Percentiles rank a stretch among this genome's conserved stretches.
phyloP scores from a whole-genome alignment of 2,888 invertebrate genomes.

The Kryphioiulus occultus region DNA sequence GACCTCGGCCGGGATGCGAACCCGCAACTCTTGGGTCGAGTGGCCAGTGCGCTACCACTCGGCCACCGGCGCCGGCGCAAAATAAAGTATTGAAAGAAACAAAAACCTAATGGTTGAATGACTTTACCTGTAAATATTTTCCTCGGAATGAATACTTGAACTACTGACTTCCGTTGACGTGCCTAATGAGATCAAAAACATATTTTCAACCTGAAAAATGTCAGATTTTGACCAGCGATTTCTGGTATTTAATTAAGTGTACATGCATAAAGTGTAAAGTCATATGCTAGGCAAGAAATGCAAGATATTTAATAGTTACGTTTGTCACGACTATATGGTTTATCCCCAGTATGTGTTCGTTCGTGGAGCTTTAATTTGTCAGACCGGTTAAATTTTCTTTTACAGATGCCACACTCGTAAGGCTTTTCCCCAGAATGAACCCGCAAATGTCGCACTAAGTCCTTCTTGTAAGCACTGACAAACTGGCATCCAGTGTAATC shows the following conservation, averaged over 20 bases:
- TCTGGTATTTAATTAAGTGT: not conserved
- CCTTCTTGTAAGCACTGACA: constrained; percentile 47
- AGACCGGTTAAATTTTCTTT: constrained; percentile 47
- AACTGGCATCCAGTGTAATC: constrained; percentile 16
- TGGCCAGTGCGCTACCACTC: too few relatives aligned
- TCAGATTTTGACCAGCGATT: not conserved
- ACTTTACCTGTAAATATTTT: constrained; percentile 64
- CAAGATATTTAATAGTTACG: constrained; percentile 12
- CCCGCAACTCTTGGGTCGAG: too few relatives aligned
- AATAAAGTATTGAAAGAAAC: not conserved
- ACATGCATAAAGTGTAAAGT: not conserved
- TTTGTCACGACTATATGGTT: constrained; percentile 47
- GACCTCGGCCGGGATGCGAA: too few relatives aligned
- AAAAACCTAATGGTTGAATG: not conserved
- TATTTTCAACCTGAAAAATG: not conserved
- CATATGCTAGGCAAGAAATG: not conserved
- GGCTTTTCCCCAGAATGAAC: constrained; percentile 52
- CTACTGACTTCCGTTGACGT: constrained; percentile 63
- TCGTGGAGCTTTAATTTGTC: constrained; percentile 49
- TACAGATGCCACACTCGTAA: constrained; percentile 4
- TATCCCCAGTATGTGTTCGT: constrained; percentile 82
- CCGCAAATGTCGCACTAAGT: constrained; percentile 48
- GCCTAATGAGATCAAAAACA: constrained; percentile 48
- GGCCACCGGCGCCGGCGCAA: too few relatives aligned
- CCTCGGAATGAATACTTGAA: constrained; percentile 64